Percentiles rank a stretch among this genome's conserved stretches.
Evolutionary conservation across 2,888 invertebrate genomes (phyloP).

Genomic region (Coelinius sp.): DNA sequence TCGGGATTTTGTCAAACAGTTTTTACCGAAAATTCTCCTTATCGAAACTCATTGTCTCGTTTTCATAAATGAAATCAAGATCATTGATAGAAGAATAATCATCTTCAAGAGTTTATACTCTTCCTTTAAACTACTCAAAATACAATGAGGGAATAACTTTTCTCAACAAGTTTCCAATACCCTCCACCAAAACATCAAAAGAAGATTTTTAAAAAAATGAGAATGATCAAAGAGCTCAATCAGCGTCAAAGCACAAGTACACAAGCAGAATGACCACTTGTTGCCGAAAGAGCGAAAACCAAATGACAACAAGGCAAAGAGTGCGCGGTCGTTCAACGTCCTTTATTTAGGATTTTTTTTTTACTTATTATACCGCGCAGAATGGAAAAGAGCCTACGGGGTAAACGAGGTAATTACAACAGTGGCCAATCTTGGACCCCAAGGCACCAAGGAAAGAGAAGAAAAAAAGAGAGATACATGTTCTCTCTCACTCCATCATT

Average conservation of each 20-base stretch:
- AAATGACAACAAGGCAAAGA: constrained; percentile 20
- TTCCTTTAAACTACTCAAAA: no score
- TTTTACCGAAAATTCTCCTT: not conserved
- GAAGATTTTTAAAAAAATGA: not conserved
- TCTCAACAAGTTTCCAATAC: constrained; percentile 44
- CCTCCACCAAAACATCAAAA: constrained; percentile 56
- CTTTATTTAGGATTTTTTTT: constrained; percentile 4
- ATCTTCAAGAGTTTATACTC: no score
- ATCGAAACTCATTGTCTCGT: no score
- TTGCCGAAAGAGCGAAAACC: constrained; percentile 23
- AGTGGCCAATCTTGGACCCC: constrained; percentile 24
- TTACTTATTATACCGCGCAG: constrained; percentile 30
- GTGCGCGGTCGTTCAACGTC: constrained; percentile 23
- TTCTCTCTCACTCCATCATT: not conserved
- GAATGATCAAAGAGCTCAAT: constrained; percentile 16
- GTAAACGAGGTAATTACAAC: constrained; percentile 50
- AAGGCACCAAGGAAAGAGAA: not conserved
- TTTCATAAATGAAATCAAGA: no score
- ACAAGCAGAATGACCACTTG: constrained; percentile 15
- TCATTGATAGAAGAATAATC: no score
- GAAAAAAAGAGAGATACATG: not conserved
- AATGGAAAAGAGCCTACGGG: constrained; percentile 39
- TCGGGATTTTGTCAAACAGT: not conserved
- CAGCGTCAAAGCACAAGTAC: not conserved
- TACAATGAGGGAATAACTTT: not conserved